Conservation (phyloP, 2,113 vertebrate genomes). For the Labrus mixtus region DNA sequence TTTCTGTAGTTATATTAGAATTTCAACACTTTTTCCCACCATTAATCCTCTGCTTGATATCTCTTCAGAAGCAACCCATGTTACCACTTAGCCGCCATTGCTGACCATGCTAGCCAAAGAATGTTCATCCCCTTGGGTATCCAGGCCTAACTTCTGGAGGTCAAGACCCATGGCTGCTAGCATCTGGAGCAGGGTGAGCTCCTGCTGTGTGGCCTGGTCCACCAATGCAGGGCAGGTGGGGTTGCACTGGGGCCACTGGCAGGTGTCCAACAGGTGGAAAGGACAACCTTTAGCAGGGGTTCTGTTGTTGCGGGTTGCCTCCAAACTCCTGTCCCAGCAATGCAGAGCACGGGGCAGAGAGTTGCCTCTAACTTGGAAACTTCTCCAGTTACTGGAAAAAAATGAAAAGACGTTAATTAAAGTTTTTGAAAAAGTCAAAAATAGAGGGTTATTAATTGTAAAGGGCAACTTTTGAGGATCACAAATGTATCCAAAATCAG, state of each 20-base stretch:
- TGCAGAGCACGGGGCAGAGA: slow-evolving; percentile 85
- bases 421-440: not conserved
- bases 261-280: slow-evolving; percentile 86
- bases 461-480: too few species aligned
- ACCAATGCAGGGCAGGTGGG: slow-evolving; percentile 86
- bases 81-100: slow-evolving; percentile 81
- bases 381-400: slow-evolving; percentile 84
- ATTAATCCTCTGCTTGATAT: slow-evolving; percentile 20
- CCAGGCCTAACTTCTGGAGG: slow-evolving; percentile 82
- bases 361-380: slow-evolving; percentile 84
- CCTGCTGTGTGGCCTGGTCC: slow-evolving; percentile 83
- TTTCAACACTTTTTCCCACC: slow-evolving; percentile 40
- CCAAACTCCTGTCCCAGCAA: slow-evolving; percentile 88
- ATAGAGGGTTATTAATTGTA: not conserved
- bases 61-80: not conserved
- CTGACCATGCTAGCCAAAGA: slow-evolving; percentile 79
- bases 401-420: not conserved
- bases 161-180: slow-evolving; percentile 85
- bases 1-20: slow-evolving; percentile 70
- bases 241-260: slow-evolving; percentile 88
- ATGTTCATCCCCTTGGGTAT: slow-evolving; percentile 76
- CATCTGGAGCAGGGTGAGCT: slow-evolving; percentile 85
- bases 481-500: too few species aligned
- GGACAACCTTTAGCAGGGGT: slow-evolving; percentile 84
- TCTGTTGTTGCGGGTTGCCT: slow-evolving; percentile 82